Evolutionary conservation across 2,113 vertebrate species (phyloP).

Genomic region (Crocuta crocuta): DNA sequence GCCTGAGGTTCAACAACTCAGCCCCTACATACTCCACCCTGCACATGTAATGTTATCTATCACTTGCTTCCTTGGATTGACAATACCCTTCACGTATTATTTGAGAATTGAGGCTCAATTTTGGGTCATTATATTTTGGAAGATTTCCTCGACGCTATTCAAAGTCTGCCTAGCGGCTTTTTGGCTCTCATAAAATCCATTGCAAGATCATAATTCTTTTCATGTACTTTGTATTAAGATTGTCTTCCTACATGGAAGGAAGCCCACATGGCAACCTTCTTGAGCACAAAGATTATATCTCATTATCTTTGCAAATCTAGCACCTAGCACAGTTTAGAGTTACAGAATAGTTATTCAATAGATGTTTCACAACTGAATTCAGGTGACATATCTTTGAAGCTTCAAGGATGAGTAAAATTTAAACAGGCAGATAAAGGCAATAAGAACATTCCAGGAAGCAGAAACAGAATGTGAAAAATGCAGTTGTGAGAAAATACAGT

Average conservation of each 20-base stretch:
- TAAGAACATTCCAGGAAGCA: neutral
- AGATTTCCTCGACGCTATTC: neutral
- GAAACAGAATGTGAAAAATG: neutral
- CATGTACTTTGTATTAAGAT: neutral
- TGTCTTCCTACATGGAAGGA: neutral
- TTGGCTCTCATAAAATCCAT: neutral
- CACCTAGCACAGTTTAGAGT: neutral
- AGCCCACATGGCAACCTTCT: neutral
- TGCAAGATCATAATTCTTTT: neutral
- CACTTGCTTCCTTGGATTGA: neutral
- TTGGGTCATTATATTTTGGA: neutral
- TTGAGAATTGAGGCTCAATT: neutral
- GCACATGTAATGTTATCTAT: neutral
- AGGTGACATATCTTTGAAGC: neutral
- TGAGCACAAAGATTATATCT: neutral
- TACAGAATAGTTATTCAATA: neutral
- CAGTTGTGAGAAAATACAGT: neutral
- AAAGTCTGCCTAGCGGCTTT: neutral
- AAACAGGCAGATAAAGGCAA: neutral
- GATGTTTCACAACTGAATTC: neutral
- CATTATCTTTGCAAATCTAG: neutral
- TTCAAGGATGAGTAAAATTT: neutral
- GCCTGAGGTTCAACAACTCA: neutral
- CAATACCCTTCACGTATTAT: neutral
- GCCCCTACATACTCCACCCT: accelerated